These are phyloP conservation scores for Lepidurus couesii DNA, from an alignment of 1,140 invertebrate genomes.

Conservation along the genomic window DNA sequence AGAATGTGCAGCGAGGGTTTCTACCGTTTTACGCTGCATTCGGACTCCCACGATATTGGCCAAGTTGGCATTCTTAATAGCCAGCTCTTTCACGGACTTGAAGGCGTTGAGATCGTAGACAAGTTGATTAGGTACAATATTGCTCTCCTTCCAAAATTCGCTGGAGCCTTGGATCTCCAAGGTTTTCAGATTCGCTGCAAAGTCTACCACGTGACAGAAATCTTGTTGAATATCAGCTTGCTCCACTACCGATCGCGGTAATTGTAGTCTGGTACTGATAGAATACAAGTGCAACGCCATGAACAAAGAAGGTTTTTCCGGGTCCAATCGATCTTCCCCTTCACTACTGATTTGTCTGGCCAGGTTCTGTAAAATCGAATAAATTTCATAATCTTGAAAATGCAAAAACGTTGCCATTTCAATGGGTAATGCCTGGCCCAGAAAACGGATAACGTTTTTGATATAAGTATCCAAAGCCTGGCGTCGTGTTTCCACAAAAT, in stretches of 20 bases:
- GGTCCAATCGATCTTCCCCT: conserved; percentile 54
- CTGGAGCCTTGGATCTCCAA: conserved; percentile 63
- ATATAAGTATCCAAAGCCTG: conserved; percentile 73
- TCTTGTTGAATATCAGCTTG: conserved; percentile 64
- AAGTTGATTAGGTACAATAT: conserved; percentile 72
- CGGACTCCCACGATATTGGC: conserved; percentile 36
- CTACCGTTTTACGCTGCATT: conserved; percentile 61
- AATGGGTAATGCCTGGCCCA: conserved; percentile 64
- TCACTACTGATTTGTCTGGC: conserved; percentile 63
- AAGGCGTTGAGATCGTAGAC: conserved; percentile 74
- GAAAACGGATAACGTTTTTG: conserved; percentile 64
- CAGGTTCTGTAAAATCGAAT: conserved; percentile 70
- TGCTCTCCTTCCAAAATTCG: conserved; percentile 63
- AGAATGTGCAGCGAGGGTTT: conserved; percentile 54
- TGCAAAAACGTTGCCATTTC: conserved; percentile 70
- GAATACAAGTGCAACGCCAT: conserved; percentile 68
- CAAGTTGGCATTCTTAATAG: conserved; percentile 37
- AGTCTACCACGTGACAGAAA: conserved; percentile 84
- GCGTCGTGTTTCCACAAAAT: conserved; percentile 77
- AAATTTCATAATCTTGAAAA: conserved; percentile 75
- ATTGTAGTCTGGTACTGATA: conserved; percentile 76
- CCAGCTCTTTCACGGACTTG: conserved; percentile 54
- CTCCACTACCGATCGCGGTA: conserved; percentile 70
- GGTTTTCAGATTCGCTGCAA: conserved; percentile 65
- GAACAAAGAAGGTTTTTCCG: conserved; percentile 26